Base-by-base conservation (phyloP, 1,140 invertebrate species). In the Aphidius ervi region DNA sequence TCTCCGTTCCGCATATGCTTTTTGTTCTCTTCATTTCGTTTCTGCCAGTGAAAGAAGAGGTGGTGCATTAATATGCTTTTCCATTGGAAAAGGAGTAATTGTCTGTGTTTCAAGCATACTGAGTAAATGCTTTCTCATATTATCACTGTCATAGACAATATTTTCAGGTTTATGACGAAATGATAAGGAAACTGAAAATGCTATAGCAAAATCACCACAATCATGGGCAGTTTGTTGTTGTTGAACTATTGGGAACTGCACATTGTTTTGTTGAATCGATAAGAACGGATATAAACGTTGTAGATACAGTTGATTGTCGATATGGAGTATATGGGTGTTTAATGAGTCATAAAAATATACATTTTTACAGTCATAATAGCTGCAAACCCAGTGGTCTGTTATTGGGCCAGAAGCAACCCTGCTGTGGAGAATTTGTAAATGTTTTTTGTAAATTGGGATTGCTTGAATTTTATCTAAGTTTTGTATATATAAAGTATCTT, bases 291-390 rank as follows among this genome's bases (percentile, higher is more conserved):
- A 63, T 43, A 63, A 56, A 46, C 5, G 37, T 52, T 54, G n/a
- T 20, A 66, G 37, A 58, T 52, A 61, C 20, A 48, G 41, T 56
- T 52, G 7, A 46, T 66, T 52, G 50, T 66, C 53, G 9, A 20
- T 9, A 52, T 65, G 61, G 23, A 65, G 52, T 10, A 9, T 49
- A 5, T 56, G 46, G 43, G 5, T 48, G 43, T 65, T 63, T 4
- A 59, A n/a, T 7, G 64, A 66, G 50, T 66, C 62, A 43, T 61
- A 62, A 37, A 64, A 59, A n/a, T 49, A 63, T 5, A 66, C 39
- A 9, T 58, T 49, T 20, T 59, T 55, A 4, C 46, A 41, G 49
- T 66, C 59, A 45, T 66, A 66, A 59, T 61, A 66, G 43, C 41
- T 42, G 45, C 65, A 66, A 9, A 63, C 46, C 62, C 59, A 66